Base-by-base conservation (phyloP, 2,113 vertebrate genomes). In the Rousettus leschenaultii region DNA sequence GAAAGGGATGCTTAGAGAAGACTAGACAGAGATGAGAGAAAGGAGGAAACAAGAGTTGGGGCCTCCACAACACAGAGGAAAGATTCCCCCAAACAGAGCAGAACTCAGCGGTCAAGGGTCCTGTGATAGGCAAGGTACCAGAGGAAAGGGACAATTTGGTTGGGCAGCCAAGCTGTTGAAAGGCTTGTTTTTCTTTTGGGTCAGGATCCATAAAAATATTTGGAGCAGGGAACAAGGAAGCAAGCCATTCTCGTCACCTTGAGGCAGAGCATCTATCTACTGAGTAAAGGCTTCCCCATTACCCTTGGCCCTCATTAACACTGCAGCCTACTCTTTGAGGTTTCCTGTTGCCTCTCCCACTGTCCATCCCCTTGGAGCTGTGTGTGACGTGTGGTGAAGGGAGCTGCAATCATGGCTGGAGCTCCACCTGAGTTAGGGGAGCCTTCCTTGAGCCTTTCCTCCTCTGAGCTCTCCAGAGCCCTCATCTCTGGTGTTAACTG, bases 161-260 rank as follows among this genome's bases (percentile, higher is more conserved):
- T 87, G 51, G 89, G 74, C 53, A 95, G 16, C 28, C 78, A 92
- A 35, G 16, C 18, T 79, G 9, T 66, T 21, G 59, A 68, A 90
- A 18, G 30, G 40, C 95, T 95, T 87, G 43, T 80, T 94, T 95
- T 74, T 68, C 43, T 40, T 2, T 77, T 93, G 86, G 77, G 26
- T 96, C 53, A 74, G 48, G 68, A 70, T 35, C 77, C 68, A 53
- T 78, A 93, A 79, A 70, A 61, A 63, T 95, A 18, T 28, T 86
- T 86, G 79, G 35, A 70, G 19, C 28, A 88, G 65, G n/a, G 33
- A 87, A 78, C 3, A 40, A 86, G 57, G 71, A 21, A 73, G 24
- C 38, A 13, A 82, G 35, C 40, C 74, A 82, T 68, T 77, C 38
- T 85, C 43, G 55, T 68, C 55, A 83, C 66, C 84, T 83, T 55